Percentiles rank a stretch among this genome's conserved stretches.
These are phyloP conservation scores for Caerostris darwini DNA, from an alignment of 1,140 invertebrate species.

Conservation along the genomic window DNA sequence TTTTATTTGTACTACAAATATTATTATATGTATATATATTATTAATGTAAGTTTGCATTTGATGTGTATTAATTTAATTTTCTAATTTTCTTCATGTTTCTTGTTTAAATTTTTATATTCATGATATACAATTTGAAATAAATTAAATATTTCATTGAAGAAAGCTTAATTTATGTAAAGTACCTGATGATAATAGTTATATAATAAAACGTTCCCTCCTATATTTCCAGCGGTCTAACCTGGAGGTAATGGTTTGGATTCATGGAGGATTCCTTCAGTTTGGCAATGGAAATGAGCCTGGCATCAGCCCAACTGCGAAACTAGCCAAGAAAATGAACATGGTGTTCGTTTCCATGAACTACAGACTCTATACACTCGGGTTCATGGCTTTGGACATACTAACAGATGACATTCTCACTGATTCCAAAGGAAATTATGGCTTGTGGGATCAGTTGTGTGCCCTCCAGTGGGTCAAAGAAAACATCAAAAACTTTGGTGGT, in stretches of 20 bases:
- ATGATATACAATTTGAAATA: no score
- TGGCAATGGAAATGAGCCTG: slow-evolving; percentile 77
- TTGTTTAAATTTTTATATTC: no score
- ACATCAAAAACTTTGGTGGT: slow-evolving; percentile 83
- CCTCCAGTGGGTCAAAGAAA: slow-evolving; percentile 82
- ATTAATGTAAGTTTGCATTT: no score
- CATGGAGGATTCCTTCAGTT: slow-evolving; percentile 89
- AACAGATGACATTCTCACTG: slow-evolving; percentile 59
- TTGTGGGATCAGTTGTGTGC: slow-evolving; percentile 83
- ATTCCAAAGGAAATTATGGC: slow-evolving; percentile 83
- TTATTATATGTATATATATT: no score
- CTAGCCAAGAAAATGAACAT: slow-evolving; percentile 86
- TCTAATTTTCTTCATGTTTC: no score
- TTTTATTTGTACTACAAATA: no score
- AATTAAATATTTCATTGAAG: no score
- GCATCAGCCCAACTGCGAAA: slow-evolving; percentile 87
- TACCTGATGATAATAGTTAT: neutral
- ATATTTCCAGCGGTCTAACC: slow-evolving; percentile 47
- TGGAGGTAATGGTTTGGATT: slow-evolving; percentile 95
- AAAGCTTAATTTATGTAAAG: no score
- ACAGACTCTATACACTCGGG: slow-evolving; percentile 96
- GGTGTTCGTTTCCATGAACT: slow-evolving; percentile 95
- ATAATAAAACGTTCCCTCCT: neutral
- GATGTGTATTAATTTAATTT: no score
- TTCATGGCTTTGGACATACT: slow-evolving; percentile 78